Conservation (phyloP, 2,888 invertebrate species). For the Epistrophe grossulariae region DNA sequence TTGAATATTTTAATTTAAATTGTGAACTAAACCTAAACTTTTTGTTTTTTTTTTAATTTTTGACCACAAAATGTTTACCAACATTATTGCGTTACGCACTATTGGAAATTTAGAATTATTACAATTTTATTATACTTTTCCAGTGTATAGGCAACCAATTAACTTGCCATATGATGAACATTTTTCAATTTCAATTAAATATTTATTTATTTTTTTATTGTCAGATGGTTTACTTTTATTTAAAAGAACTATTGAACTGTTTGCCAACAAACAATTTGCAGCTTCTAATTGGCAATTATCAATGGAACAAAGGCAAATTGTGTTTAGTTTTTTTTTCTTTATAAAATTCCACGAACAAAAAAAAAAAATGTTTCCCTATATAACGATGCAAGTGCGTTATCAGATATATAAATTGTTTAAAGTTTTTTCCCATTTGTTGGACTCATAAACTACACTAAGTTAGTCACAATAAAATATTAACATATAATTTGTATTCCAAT, state of each 20-base stretch:
- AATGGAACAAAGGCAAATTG: background rate
- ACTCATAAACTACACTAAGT: background rate
- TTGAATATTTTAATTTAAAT: no score
- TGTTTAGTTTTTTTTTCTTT: background rate
- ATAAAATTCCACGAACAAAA: background rate
- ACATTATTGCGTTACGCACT: background rate
- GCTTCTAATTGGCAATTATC: constrained; percentile 10
- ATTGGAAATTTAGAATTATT: background rate
- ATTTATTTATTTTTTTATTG: background rate
- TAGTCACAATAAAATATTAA: background rate
- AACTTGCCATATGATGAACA: constrained; percentile 20
- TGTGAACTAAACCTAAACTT: background rate
- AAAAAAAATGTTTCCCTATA: no score
- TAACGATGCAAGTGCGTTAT: background rate
- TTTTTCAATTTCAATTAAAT: constrained; percentile 27
- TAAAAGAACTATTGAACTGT: background rate
- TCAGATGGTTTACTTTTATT: constrained; percentile 3
- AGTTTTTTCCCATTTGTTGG: no score
- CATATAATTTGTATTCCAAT: background rate
- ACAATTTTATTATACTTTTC: constrained; percentile 6
- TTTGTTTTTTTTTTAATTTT: background rate
- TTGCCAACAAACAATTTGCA: constrained; percentile 8
- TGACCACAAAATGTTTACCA: background rate
- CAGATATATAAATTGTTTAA: background rate
- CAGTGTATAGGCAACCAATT: background rate